Conservation (phyloP, 2,797 vertebrate genomes). For the Neopelma chrysocephalum region DNA sequence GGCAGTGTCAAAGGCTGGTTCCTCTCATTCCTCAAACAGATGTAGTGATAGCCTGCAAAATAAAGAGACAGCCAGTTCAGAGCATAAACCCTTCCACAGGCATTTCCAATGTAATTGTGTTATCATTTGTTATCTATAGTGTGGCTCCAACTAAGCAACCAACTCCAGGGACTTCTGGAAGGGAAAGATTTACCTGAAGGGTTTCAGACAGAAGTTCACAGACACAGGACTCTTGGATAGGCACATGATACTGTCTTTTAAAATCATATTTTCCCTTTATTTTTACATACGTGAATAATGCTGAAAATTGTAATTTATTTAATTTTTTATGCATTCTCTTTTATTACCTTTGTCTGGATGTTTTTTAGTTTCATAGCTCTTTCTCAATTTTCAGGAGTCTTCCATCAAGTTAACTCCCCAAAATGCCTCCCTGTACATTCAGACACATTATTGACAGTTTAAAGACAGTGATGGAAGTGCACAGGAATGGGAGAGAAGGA, state of each 20-base stretch:
- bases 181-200: neutral
- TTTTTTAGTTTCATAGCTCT: neutral
- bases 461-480: neutral
- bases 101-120: neutral
- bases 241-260: neutral
- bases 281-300: neutral
- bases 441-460: neutral
- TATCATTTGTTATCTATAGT: neutral
- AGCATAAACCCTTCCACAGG: neutral
- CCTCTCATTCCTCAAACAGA: slow-evolving; percentile 93
- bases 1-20: slow-evolving; percentile 91
- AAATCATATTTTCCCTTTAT: neutral
- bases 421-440: neutral
- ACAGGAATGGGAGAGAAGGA: neutral
- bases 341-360: neutral
- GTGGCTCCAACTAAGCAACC: neutral
- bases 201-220: neutral
- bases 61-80: neutral
- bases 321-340: neutral
- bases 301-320: neutral
- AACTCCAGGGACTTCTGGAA: neutral
- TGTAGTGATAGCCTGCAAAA: slow-evolving; percentile 91
- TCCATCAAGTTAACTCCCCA: neutral
- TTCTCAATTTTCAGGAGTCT: neutral
- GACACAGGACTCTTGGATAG: neutral